Evolutionary conservation across 2,113 vertebrate genomes (phyloP).

Genomic region (Cochlearius cochlearius): DNA sequence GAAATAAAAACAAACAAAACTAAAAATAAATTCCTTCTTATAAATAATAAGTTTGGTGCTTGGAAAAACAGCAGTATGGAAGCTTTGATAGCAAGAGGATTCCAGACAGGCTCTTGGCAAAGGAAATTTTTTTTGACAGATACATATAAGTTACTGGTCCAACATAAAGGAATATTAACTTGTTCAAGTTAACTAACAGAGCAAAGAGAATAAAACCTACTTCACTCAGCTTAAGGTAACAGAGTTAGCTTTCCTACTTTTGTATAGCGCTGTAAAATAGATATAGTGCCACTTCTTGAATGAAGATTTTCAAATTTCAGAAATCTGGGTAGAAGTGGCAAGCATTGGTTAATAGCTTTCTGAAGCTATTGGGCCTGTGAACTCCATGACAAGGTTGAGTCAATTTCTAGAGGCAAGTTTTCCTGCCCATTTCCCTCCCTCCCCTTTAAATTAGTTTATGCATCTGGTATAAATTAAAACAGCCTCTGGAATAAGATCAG

Average conservation of each 20-base stretch:
- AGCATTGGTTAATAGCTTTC: neutral
- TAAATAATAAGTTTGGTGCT: neutral
- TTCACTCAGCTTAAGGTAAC: neutral
- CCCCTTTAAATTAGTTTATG: neutral
- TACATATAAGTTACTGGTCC: neutral
- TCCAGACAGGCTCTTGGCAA: neutral
- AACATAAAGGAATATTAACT: neutral
- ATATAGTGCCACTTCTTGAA: neutral
- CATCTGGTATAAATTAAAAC: neutral
- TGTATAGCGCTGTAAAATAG: neutral
- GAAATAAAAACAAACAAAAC: neutral
- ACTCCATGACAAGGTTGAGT: neutral
- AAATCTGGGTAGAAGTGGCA: neutral
- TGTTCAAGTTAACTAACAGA: neutral
- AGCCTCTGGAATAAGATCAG: neutral
- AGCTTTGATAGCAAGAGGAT: neutral
- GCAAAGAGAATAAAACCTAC: neutral
- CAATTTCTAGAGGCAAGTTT: neutral
- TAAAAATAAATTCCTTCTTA: neutral
- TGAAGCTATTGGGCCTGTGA: neutral
- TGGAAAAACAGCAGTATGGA: neutral
- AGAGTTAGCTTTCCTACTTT: neutral
- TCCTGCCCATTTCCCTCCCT: neutral
- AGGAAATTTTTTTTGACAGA: neutral
- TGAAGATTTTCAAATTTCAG: neutral